These are phyloP conservation scores for Melanotaenia trifasciata DNA, from an alignment of 2,797 vertebrate species.

Conservation along the genomic window DNA sequence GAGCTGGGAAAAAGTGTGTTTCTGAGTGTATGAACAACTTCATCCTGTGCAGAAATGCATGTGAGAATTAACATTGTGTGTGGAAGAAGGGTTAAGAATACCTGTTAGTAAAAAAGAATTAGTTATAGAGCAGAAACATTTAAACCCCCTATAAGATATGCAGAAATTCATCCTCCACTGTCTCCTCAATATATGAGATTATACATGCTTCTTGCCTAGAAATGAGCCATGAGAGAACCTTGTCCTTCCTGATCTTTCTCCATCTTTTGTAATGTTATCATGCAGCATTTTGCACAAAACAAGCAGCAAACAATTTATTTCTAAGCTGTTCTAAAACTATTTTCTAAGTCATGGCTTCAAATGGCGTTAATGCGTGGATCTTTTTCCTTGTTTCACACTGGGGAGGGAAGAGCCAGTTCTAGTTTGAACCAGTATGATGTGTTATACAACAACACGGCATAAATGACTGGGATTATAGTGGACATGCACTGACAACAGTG, in stretches of 20 bases:
- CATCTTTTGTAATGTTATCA: not conserved
- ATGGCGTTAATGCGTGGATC: slow-evolving; percentile 4
- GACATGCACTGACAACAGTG: slow-evolving; percentile 27
- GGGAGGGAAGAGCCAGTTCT: slow-evolving; percentile 38
- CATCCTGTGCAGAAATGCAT: not conserved
- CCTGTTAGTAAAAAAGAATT: not conserved
- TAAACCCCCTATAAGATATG: not conserved
- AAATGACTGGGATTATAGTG: slow-evolving; percentile 25
- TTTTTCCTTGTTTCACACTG: slow-evolving; percentile 11
- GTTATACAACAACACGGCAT: slow-evolving; percentile 72
- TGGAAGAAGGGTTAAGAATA: not conserved
- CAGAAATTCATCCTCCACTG: slow-evolving; percentile 1
- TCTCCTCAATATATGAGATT: slow-evolving; percentile 35
- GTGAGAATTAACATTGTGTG: not conserved
- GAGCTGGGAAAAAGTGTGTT: slow-evolving; percentile 5
- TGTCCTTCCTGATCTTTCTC: slow-evolving; percentile 3
- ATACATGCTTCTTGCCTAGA: slow-evolving; percentile 19
- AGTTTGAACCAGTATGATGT: slow-evolving; percentile 70
- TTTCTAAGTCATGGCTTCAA: not conserved
- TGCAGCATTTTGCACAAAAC: slow-evolving; percentile 12
- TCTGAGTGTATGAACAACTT: slow-evolving; percentile 8
- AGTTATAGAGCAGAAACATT: not conserved
- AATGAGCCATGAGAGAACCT: slow-evolving; percentile 1
- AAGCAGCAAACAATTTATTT: not conserved
- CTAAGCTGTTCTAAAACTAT: not conserved